Evolutionary conservation across 2,797 vertebrate species (phyloP).

Genomic region (Enteromius anoplus): DNA sequence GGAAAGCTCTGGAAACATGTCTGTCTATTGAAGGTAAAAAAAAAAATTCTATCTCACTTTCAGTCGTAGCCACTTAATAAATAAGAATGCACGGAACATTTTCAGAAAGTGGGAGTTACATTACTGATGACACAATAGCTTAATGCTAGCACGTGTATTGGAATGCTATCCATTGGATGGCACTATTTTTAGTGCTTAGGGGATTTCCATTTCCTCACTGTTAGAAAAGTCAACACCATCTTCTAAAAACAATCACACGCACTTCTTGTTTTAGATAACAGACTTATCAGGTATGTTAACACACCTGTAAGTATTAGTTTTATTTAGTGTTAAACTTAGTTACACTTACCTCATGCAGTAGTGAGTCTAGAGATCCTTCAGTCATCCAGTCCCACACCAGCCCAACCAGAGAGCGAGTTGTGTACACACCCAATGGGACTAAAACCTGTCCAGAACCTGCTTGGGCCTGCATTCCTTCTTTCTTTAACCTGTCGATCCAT

Average conservation of each 20-base stretch:
- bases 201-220: conserved; percentile 7
- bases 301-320: background rate
- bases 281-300: background rate
- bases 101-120: background rate
- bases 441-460: conserved; percentile 61
- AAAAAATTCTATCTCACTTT: background rate
- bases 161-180: background rate
- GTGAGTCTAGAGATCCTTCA: conserved; percentile 67
- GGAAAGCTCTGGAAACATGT: conserved; percentile 66
- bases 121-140: conserved; percentile 1
- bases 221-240: background rate
- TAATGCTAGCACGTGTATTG: background rate
- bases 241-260: background rate
- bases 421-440: conserved; percentile 69
- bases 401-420: conserved; percentile 59
- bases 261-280: conserved; percentile 2
- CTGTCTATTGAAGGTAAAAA: conserved; percentile 58
- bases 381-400: conserved; percentile 74
- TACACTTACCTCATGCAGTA: conserved; percentile 71
- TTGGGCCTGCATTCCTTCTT: background rate
- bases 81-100: background rate
- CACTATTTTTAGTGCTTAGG: background rate
- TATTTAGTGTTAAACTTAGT: background rate
- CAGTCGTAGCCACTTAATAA: too few relatives aligned
- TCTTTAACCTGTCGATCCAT: conserved; percentile 47